Base-by-base conservation (phyloP, 2,888 invertebrate genomes). In the Ophion slaviceki region DNA sequence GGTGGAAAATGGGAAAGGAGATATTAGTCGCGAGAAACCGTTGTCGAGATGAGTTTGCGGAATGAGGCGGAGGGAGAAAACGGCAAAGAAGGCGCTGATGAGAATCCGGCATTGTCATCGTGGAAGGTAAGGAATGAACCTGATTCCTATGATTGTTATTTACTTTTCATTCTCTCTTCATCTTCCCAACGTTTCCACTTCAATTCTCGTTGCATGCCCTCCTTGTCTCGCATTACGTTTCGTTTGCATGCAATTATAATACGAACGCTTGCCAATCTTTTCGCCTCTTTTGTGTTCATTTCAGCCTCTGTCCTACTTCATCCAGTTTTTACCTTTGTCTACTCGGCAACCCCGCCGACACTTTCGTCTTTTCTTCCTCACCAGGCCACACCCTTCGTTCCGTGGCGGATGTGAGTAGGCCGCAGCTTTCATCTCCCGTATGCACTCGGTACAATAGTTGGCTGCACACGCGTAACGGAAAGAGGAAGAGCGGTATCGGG, bases 11-110 rank as follows among this genome's bases (percentile, higher is more conserved):
- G 77, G 81, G 77, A 84, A 86, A 53, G 80, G 85, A 82, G 84
- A 87, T 78, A 82, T 87, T 80, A 85, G 80, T 81, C 80, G 87
- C 81, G 82, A 36, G 84, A 67, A 61, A 68, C 84, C 84, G 87
- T 89, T 83, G 87, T 87, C 83, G n/a, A 40, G 66, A 76, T 76
- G 71, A 61, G 67, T 62, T 82, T 40, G 28, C 71, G 36, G n/a
- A 61, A 79, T n/a, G 75, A 66, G 53, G 61, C 28, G 64, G 14
- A 14, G 64, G 17, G 20, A n/a, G 14, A 14, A 66, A 59, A 75
- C 36, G 36, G 45, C 61, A 24, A 79, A 75, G n/a, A 45, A 59
- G 70, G 64, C 32, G 59, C 47, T 75, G 28, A 80, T 72, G 75
- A 80, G 71, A 80, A 66, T 68, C 61, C 64, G 47, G 36, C 53